phyloP scores from a whole-genome alignment of 2,113 vertebrate species.

The Prietella phreatophila region DNA sequence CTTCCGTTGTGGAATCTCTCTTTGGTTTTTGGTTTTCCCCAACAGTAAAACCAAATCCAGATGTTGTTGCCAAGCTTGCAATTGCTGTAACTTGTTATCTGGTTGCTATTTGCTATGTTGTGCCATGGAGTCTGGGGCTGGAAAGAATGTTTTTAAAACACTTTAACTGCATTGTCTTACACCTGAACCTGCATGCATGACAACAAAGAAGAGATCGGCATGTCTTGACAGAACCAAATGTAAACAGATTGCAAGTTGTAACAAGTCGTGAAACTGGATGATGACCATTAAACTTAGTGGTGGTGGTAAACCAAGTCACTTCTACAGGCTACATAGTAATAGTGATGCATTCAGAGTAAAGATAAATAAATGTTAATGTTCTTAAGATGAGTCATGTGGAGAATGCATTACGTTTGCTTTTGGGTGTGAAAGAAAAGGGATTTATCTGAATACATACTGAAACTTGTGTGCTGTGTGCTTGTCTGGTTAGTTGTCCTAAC shows the following conservation, averaged over 20 bases:
- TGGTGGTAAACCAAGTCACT: neutral
- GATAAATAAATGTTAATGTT: neutral
- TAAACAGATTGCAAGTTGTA: conserved; percentile 5
- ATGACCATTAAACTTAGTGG: neutral
- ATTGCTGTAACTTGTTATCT: neutral
- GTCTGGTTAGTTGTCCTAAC: conserved; percentile 30
- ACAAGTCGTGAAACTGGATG: neutral
- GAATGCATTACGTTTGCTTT: neutral
- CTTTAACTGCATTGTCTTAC: neutral
- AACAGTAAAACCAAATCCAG: neutral
- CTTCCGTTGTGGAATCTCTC: neutral
- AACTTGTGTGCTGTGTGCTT: neutral
- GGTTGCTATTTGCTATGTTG: neutral
- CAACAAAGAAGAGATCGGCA: neutral
- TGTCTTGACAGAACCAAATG: neutral
- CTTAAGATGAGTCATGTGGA: neutral
- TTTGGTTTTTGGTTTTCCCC: conserved; percentile 7
- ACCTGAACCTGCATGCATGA: neutral
- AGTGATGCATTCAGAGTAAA: neutral
- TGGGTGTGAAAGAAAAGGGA: neutral
- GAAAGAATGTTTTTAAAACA: neutral
- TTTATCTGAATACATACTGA: neutral
- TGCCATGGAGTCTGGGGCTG: neutral
- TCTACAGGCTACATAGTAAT: neutral
- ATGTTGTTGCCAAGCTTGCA: neutral